Conservation (phyloP, 2,113 vertebrate species). For the Kryptolebias marmoratus region DNA sequence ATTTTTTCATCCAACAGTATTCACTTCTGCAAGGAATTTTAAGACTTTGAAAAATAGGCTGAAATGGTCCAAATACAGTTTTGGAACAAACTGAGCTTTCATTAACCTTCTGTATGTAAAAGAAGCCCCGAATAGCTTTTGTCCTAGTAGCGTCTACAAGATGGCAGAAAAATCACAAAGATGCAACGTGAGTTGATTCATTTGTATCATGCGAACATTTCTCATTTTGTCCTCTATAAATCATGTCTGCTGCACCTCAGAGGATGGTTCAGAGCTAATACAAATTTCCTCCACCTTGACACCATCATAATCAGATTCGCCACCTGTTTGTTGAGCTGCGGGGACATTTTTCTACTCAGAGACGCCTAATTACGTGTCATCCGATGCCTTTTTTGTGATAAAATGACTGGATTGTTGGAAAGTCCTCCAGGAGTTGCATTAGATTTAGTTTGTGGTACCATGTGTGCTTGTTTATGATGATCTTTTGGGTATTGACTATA, state of each 20-base stretch:
- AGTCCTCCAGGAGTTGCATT: slow-evolving; percentile 41
- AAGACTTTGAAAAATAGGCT: too few relatives aligned
- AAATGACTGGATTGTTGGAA: slow-evolving; percentile 49
- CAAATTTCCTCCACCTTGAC: slow-evolving; percentile 55
- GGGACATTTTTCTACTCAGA: slow-evolving; percentile 46
- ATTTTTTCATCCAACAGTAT: too few relatives aligned
- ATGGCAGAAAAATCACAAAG: background rate
- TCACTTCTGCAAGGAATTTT: too few relatives aligned
- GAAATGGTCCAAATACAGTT: background rate
- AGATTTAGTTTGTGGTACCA: slow-evolving; percentile 21
- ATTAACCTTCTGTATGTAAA: background rate
- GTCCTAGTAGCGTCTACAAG: background rate
- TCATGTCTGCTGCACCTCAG: slow-evolving; percentile 49
- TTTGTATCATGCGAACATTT: slow-evolving; percentile 35
- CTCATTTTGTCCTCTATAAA: slow-evolving; percentile 55
- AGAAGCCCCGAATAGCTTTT: background rate
- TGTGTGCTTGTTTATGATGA: slow-evolving; percentile 49
- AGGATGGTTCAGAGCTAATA: slow-evolving; percentile 56
- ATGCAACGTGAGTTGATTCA: slow-evolving; percentile 19
- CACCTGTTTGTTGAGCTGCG: slow-evolving; percentile 73
- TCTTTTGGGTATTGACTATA: slow-evolving; percentile 4
- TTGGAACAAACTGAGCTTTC: background rate
- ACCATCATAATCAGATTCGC: slow-evolving; percentile 66
- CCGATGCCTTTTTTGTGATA: slow-evolving; percentile 48
- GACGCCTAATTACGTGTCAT: slow-evolving; percentile 55